Evolutionary conservation across 2,113 vertebrate genomes (phyloP).

Genomic region (Hemicordylus capensis): DNA sequence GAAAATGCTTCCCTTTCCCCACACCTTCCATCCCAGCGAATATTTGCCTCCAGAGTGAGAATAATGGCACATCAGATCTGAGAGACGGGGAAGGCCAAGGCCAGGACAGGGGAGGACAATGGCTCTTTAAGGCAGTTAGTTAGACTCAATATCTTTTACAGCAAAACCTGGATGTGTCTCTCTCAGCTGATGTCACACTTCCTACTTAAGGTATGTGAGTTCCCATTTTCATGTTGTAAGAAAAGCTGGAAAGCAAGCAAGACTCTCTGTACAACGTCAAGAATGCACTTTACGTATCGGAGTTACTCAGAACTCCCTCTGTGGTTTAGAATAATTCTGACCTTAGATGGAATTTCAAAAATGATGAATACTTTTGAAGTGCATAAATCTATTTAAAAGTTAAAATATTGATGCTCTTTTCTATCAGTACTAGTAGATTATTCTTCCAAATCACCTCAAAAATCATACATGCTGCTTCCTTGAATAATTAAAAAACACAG

Average conservation of each 20-base stretch:
- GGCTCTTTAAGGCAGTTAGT: too few relatives aligned
- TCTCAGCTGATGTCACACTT: too few relatives aligned
- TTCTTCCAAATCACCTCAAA: constrained; percentile 29
- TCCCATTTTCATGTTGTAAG: not conserved
- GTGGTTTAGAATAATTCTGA: constrained; percentile 11
- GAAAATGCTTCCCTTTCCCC: too few relatives aligned
- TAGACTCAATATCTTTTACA: too few relatives aligned
- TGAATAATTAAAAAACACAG: constrained; percentile 45
- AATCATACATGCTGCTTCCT: constrained; percentile 26
- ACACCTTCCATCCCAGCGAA: too few relatives aligned
- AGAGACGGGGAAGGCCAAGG: too few relatives aligned
- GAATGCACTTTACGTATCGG: not conserved
- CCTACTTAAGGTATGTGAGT: too few relatives aligned
- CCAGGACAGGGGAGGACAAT: too few relatives aligned
- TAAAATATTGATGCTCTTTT: constrained; percentile 54
- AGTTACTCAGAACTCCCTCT: not conserved
- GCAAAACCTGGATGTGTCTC: too few relatives aligned
- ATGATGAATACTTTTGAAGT: constrained; percentile 7
- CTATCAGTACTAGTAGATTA: constrained; percentile 41
- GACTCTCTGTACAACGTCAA: not conserved
- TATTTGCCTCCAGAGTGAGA: too few relatives aligned
- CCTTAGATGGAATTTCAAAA: constrained; percentile 24
- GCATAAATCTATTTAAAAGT: constrained; percentile 35
- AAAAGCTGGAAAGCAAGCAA: not conserved
- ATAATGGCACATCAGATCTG: too few relatives aligned